These are phyloP conservation scores for Eudemis profundana DNA, from an alignment of 2,888 invertebrate genomes.

Conservation along the genomic window DNA sequence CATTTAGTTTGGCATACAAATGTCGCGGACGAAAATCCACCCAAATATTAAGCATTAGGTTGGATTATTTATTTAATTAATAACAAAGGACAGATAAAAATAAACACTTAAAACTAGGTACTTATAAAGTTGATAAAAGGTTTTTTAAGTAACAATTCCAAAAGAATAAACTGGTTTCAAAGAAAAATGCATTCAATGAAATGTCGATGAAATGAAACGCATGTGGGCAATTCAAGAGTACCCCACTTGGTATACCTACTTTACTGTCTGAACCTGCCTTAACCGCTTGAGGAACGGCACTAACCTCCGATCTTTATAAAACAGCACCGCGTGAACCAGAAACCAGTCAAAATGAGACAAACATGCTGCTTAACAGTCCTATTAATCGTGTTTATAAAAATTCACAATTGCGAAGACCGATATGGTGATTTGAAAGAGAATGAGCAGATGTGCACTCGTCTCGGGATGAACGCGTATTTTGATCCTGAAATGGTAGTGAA, in stretches of 20 bases:
- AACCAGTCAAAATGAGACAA: conserved; percentile 16
- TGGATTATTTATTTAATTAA: too few relatives aligned
- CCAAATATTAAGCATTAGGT: too few relatives aligned
- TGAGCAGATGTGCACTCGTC: conserved; percentile 54
- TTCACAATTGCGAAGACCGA: conserved; percentile 10
- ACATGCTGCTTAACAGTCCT: neutral
- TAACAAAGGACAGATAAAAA: too few relatives aligned
- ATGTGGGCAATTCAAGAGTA: too few relatives aligned
- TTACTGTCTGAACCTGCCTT: conserved; percentile 1
- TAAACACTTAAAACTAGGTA: too few relatives aligned
- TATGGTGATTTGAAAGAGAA: conserved; percentile 43
- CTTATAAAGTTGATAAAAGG: too few relatives aligned
- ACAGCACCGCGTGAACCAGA: neutral
- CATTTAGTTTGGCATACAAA: too few relatives aligned
- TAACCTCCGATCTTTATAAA: conserved; percentile 20
- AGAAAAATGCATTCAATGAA: too few relatives aligned
- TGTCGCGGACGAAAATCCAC: too few relatives aligned
- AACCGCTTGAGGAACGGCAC: neutral
- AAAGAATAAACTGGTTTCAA: too few relatives aligned
- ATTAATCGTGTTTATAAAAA: conserved; percentile 8
- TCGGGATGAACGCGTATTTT: conserved; percentile 64
- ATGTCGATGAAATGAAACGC: too few relatives aligned
- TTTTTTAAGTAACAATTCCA: too few relatives aligned
- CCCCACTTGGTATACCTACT: neutral
- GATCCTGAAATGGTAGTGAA: conserved; percentile 64